Base-by-base conservation (phyloP, 2,888 invertebrate genomes). In the Campoplex capitator region DNA sequence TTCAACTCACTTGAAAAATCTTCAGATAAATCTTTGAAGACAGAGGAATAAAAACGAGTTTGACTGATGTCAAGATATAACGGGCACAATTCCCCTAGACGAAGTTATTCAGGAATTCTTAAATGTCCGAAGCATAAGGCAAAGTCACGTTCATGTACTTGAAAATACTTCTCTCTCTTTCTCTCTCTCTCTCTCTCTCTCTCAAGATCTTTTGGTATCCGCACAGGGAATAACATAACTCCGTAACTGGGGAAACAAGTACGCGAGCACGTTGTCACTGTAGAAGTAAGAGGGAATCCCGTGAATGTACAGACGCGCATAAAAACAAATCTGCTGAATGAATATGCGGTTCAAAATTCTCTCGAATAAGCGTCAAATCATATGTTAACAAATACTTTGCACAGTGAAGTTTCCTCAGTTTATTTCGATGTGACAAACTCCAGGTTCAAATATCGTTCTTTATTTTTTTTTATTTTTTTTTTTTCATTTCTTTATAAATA, bases 41-140 rank as follows among this genome's bases (percentile, higher is more conserved):
- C 13, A 62, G 32, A 62, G 2, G 62, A 32, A 62, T 16, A 71
- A 56, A 80, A 85, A 81, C 56, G 65, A 54, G 76, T 70, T 70
- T 71, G 35, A 54, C 67, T 71, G 76, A 71, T 77, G 32, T n/a
- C 45, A 76, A 68, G 65, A 77, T 76, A 65, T 81, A 85, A 80
- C 81, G 81, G 78, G 77, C 38, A 82, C 74, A 81, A 85, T 85
- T 67, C 77, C 74, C 35, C 58, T 32, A 42, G 42, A 68, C 78
- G 77, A 82, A 82, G 67, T 76, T 77, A 54, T 78, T 73, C 71
- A 82, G 77, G 67, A 82, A 78, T 85, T 78, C 77, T 68, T 35
- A 38, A 85, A 68, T 45, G 67, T 48, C 65, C 58, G 23, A 8
- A 75, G 13, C 2, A 45, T 62, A 62, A 56, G 75, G 13, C 54